Base-by-base conservation (phyloP, 2,113 vertebrate species). In the Macquaria australasica region DNA sequence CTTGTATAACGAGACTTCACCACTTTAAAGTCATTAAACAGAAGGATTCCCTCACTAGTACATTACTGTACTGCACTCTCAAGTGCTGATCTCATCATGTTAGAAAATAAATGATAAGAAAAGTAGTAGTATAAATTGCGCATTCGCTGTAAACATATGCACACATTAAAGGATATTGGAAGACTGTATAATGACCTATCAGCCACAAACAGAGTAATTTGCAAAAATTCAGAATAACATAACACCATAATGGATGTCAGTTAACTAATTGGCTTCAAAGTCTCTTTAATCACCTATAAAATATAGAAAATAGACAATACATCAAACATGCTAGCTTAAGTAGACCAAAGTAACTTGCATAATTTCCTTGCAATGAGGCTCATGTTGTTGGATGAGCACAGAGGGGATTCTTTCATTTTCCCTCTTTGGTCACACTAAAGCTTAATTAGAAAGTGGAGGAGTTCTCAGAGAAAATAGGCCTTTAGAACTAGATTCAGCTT, bases 381-480 rank as follows among this genome's bases (percentile, higher is more conserved):
- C 70, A 58, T 91, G 91, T 91, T 87, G 88, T 88, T 85, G 75
- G 83, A 90, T 83, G 84, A 90, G 87, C 90, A 66, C 74, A 80
- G 60, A 75, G 87, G 89, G 85, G 91, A 85, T 93, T 86, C 79
- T 90, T 92, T 88, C 70, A 91, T 92, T 87, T 81, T 79, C 70
- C 51, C 58, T 87, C 79, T 92, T 88, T 92, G 94, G 92, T 95
- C 90, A 94, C 91, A 92, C 84, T 72, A 83, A 48, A 70, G 76
- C 77, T 94, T 94, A 92, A 96, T 94, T 93, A 86, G 79, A 86
- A 68, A 90, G 67, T 68, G 55, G 81, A 86, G 73, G 74, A 62
- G 63, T 77, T 81, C 67, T 60, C 50, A 7, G 37, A 66, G 76
- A 66, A 80, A 82, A 83, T 25, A 77, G 43, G 50, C 67, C 64